Evolutionary conservation across 2,113 vertebrate genomes (phyloP).

Genomic region (Dasyurus viverrinus): DNA sequence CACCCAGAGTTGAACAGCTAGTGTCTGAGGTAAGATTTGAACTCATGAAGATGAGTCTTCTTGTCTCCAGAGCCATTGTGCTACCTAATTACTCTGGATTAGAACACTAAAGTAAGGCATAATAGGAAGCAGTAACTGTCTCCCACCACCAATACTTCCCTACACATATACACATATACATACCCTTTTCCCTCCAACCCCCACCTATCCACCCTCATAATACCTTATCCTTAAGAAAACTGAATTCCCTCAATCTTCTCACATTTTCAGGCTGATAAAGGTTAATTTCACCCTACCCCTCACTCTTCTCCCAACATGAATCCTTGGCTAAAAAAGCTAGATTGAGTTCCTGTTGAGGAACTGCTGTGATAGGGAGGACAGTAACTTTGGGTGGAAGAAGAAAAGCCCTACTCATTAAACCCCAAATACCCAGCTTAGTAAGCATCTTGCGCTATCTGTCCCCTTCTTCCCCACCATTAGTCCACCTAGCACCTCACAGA

Average conservation of each 20-base stretch:
- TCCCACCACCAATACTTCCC: neutral
- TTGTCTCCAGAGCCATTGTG: neutral
- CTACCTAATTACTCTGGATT: neutral
- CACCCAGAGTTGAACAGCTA: neutral
- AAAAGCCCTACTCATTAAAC: neutral
- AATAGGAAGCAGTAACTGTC: neutral
- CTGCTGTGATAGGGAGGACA: conserved; percentile 14
- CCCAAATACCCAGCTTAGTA: neutral
- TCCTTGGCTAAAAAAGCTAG: neutral
- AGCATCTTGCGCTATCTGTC: neutral
- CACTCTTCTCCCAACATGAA: neutral
- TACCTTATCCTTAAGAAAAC: neutral
- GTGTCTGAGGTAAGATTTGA: neutral
- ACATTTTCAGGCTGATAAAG: neutral
- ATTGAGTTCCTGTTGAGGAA: neutral
- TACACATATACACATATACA: too few species aligned
- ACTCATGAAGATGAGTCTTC: neutral
- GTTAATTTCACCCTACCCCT: neutral
- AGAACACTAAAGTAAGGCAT: neutral
- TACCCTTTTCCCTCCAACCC: neutral
- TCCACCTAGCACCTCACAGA: neutral
- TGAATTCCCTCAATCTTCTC: neutral
- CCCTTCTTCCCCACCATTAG: neutral
- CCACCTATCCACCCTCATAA: neutral
- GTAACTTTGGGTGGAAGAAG: neutral